A percentile compares a stretch with the other conserved stretches of the same genome.
These are phyloP conservation scores for Subacronicta megacephala DNA, from an alignment of 2,888 invertebrate genomes.

Conservation along the genomic window DNA sequence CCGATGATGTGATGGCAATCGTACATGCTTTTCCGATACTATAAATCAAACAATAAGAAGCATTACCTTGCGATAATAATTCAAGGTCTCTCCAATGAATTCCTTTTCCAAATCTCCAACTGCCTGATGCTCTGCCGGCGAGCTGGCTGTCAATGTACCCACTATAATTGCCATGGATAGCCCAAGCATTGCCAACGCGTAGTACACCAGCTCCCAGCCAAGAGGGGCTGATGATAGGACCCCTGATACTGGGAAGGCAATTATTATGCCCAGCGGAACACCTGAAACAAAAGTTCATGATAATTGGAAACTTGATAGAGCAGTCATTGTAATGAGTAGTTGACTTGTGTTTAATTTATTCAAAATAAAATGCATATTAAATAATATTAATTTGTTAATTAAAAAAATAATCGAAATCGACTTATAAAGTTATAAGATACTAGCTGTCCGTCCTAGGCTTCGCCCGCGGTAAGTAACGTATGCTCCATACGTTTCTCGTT, in stretches of 20 bases:
- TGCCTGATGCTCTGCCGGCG: constrained; percentile 75
- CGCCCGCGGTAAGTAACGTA: no score
- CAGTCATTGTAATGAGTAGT: no score
- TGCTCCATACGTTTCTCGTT: no score
- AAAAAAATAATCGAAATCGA: no score
- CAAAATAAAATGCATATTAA: no score
- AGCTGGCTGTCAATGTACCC: constrained; percentile 73
- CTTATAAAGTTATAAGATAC: no score
- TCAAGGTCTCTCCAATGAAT: constrained; percentile 72
- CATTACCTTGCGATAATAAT: constrained; percentile 62
- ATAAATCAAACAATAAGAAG: no score
- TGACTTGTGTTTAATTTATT: no score
- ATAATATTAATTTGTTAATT: no score
- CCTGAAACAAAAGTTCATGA: constrained; percentile 60
- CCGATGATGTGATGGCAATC: no score
- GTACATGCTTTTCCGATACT: no score
- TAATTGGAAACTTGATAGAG: background rate
- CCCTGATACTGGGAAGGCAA: constrained; percentile 71
- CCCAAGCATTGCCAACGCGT: constrained; percentile 74
- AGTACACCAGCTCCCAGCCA: constrained; percentile 82
- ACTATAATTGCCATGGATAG: constrained; percentile 74
- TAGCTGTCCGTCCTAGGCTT: no score
- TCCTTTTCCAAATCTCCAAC: constrained; percentile 79
- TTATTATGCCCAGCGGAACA: constrained; percentile 71
- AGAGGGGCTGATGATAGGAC: constrained; percentile 65